Base-by-base conservation (phyloP, 2,888 invertebrate genomes). In the Lasioglossum oenotherae region DNA sequence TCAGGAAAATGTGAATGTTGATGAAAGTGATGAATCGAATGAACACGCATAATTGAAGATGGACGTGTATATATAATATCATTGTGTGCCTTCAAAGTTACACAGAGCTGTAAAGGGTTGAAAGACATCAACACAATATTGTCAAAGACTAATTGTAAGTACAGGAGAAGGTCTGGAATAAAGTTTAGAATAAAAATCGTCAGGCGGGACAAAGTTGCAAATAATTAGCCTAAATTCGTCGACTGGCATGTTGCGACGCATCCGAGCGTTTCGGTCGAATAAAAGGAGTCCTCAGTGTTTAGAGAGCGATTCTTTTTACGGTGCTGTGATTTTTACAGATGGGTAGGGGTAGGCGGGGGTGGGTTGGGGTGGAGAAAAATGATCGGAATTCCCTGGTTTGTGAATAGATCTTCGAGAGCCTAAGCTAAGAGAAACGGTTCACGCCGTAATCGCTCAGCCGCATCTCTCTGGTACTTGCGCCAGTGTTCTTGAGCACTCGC, bases 391-490 rank as follows among this genome's bases (percentile, higher is more conserved):
- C 38, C 31, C 41, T 31, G 71, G 27, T 53, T 53, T 19, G 41
- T 44, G 71, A 57, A 78, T 64, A 74, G 79, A 74, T 74, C 64
- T 78, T 78, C 72, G 78, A 72, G 57, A 73, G 67, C 35, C 74
- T 71, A 78, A 60, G 67, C 74, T 60, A 78, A 60, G 67, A 74
- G 84, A 72, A 79, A 79, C 74, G 82, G 79, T 82, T 82, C 79
- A 69, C 73, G 82, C 76, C 79, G 82, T 85, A 85, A 82, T 85
- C 82, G 85, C 75, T 79, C 79, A 79, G 82, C 46, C 67, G 79
- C 82, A 82, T 82, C 79, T 85, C 53, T 85, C 53, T 53, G 75
- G 78, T 79, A 82, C 78, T 82, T 85, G 82, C 76, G 64, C 78
- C 74, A 49, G 44, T 79, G 75, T 79, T 82, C 82, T 82, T 73